phyloP scores from a whole-genome alignment of 1,140 invertebrate species.

The Zophobas morio region DNA sequence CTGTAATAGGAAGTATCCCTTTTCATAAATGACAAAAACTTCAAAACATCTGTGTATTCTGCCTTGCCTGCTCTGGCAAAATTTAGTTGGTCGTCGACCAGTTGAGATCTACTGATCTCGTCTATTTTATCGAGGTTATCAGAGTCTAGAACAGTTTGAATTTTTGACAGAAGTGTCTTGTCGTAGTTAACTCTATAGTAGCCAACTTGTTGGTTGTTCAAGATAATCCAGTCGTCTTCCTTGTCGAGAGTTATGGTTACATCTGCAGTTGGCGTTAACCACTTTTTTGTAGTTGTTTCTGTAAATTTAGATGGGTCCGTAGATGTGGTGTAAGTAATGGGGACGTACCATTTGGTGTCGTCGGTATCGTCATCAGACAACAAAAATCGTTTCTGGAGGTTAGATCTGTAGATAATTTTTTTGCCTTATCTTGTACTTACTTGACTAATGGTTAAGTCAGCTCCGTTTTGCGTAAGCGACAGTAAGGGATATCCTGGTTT shows the following conservation, averaged over 20 bases:
- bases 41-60: conserved; percentile 69
- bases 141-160: conserved; percentile 71
- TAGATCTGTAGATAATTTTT: not conserved
- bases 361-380: conserved; percentile 2
- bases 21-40: conserved; percentile 73
- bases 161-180: conserved; percentile 75
- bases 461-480: too few species aligned
- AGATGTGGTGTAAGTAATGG: conserved; percentile 73
- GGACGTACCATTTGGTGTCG: conserved; percentile 71
- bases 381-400: conserved; percentile 9
- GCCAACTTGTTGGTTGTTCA: conserved; percentile 80
- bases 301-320: conserved; percentile 68
- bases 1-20: conserved; percentile 76
- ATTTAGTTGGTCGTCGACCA: conserved; percentile 85
- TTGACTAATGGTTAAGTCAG: too few species aligned
- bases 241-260: conserved; percentile 58
- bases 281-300: conserved; percentile 70
- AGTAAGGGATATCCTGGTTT: conserved; percentile 70
- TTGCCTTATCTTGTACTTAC: too few species aligned
- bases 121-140: conserved; percentile 72
- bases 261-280: conserved; percentile 61
- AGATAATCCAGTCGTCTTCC: conserved; percentile 79
- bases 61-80: conserved; percentile 69
- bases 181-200: conserved; percentile 89
- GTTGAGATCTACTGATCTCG: conserved; percentile 82